phyloP scores from a whole-genome alignment of 1,140 invertebrate genomes.

The Trichogramma pretiosum region DNA sequence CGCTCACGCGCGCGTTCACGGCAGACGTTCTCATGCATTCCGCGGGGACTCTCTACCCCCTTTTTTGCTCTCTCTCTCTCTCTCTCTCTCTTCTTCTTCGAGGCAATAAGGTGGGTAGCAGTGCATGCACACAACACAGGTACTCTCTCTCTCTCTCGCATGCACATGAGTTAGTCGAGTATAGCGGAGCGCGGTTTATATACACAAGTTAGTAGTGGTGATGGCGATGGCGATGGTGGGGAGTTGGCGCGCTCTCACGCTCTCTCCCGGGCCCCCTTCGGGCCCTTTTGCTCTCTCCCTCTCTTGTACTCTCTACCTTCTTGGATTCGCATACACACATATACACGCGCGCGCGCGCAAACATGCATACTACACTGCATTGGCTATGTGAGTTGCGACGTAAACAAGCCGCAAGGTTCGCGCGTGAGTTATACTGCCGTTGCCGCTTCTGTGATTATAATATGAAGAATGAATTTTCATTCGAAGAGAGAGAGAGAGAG shows the following conservation, averaged over 20 bases:
- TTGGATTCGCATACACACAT: neutral
- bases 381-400: conserved; percentile 32
- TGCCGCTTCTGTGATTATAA: neutral
- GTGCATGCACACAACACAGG: conserved; percentile 38
- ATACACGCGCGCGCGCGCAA: conserved; percentile 3
- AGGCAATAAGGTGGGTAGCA: conserved; percentile 16
- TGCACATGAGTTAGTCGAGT: too few species aligned
- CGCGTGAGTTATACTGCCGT: neutral
- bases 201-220: too few species aligned
- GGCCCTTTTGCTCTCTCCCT: conserved; percentile 7
- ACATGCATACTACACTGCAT: conserved; percentile 9
- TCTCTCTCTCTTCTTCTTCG: neutral
- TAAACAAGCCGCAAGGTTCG: conserved; percentile 36
- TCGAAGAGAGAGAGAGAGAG: too few species aligned
- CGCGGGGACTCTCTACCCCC: too few species aligned
- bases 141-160: conserved; percentile 10
- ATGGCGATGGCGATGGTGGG: conserved; percentile 26
- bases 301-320: neutral
- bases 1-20: neutral
- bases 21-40: conserved; percentile 44
- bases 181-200: too few species aligned
- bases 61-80: conserved; percentile 32
- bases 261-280: conserved; percentile 26
- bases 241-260: conserved; percentile 34
- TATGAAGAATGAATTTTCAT: too few species aligned